Conservation (phyloP, 2,113 vertebrate genomes). For the Forbesichthys papilliferus region DNA sequence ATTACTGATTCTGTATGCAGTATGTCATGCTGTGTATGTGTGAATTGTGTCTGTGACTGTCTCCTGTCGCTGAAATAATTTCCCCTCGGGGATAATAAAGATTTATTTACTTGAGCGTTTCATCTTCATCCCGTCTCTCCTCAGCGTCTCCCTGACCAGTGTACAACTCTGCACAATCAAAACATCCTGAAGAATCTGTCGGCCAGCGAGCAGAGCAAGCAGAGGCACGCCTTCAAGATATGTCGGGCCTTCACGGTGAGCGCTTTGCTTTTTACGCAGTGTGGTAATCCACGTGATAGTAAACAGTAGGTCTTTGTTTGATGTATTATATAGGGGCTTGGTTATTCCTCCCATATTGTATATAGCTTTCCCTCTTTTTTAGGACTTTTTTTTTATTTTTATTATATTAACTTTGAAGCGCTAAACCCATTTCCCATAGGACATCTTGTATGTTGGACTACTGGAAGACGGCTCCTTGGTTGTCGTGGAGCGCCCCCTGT, state of each 20-base stretch:
- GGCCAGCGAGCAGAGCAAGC: slow-evolving; percentile 60
- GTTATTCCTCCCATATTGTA: neutral
- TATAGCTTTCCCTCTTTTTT: too few species aligned
- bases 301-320: too few species aligned
- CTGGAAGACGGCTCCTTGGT: slow-evolving; percentile 87
- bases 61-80: too few species aligned
- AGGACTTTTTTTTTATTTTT: neutral
- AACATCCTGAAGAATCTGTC: slow-evolving; percentile 80
- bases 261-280: neutral
- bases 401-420: neutral
- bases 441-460: slow-evolving; percentile 81
- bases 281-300: too few species aligned
- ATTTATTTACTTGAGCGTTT: too few species aligned
- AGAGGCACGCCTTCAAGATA: slow-evolving; percentile 90
- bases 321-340: too few species aligned
- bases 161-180: slow-evolving; percentile 80
- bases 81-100: too few species aligned
- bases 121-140: neutral
- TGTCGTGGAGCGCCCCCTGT: slow-evolving; percentile 88
- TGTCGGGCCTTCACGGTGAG: slow-evolving; percentile 90
- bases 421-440: slow-evolving; percentile 64
- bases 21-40: too few species aligned
- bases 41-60: too few species aligned
- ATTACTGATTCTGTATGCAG: too few species aligned
- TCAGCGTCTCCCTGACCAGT: slow-evolving; percentile 85